These are phyloP conservation scores for Collichthys lucidus DNA, from an alignment of 2,113 vertebrate genomes.

Conservation along the genomic window DNA sequence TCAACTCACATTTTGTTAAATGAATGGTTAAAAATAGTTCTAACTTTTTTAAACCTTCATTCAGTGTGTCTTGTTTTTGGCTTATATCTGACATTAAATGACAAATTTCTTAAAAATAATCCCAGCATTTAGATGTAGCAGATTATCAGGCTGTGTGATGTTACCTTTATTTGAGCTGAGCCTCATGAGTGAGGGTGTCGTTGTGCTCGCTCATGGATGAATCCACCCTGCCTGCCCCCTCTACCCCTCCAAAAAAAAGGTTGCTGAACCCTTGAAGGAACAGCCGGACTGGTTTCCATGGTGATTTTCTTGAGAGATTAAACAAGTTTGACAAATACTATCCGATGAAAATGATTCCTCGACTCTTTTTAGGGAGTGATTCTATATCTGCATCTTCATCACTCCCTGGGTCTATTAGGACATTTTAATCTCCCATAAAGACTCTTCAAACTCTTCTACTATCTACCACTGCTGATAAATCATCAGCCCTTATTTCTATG, in stretches of 20 bases:
- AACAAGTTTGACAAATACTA: conserved; percentile 2
- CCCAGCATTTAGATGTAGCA: neutral
- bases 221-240: neutral
- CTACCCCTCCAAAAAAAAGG: neutral
- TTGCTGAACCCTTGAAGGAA: neutral
- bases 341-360: neutral
- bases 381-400: neutral
- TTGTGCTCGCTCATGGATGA: conserved; percentile 1
- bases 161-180: neutral
- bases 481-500: neutral
- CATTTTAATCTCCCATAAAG: neutral
- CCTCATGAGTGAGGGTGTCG: conserved; percentile 4
- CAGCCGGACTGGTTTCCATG: neutral
- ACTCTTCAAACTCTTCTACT: no score
- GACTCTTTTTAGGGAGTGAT: neutral
- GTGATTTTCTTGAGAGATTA: neutral
- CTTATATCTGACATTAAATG: neutral
- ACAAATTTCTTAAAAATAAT: neutral
- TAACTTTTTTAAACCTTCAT: neutral
- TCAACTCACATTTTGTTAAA: neutral
- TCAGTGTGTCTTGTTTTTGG: neutral
- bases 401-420: neutral
- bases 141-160: neutral
- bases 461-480: neutral
- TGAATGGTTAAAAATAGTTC: neutral